Conservation (phyloP, 2,888 invertebrate genomes). For the Trilocha varians region DNA sequence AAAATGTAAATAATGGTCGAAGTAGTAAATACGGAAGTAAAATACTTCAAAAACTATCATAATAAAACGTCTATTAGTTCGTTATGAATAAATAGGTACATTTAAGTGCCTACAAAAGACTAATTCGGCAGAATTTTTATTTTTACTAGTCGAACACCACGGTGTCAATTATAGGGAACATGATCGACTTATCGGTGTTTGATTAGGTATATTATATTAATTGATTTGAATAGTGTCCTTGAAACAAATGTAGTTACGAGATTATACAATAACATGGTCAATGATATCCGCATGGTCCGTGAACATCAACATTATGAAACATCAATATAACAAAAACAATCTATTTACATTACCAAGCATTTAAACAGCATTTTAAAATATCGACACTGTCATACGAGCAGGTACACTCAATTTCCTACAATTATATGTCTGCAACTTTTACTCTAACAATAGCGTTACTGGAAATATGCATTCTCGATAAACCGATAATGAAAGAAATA, state of each 20-base stretch:
- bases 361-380: slow-evolving; percentile 45
- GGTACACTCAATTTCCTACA: not conserved
- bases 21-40: slow-evolving; percentile 29
- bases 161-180: slow-evolving; percentile 40
- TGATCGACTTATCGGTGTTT: slow-evolving; percentile 16
- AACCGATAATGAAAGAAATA: too few relatives aligned
- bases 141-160: slow-evolving; percentile 57
- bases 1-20: slow-evolving; percentile 41
- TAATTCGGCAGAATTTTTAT: slow-evolving; percentile 64
- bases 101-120: slow-evolving; percentile 51
- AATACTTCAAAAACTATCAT: slow-evolving; percentile 53
- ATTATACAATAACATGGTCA: slow-evolving; percentile 23
- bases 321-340: slow-evolving; percentile 65
- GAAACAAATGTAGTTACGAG: slow-evolving; percentile 14
- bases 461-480: too few relatives aligned
- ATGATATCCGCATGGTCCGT: slow-evolving; percentile 37
- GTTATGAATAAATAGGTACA: slow-evolving; percentile 24
- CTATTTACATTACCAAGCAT: slow-evolving; percentile 46
- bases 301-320: slow-evolving; percentile 65
- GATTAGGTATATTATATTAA: slow-evolving; percentile 9
- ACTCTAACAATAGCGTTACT: too few relatives aligned
- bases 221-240: slow-evolving; percentile 8
- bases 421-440: too few relatives aligned
- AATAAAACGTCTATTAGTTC: slow-evolving; percentile 31
- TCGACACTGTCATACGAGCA: slow-evolving; percentile 30